Conservation (phyloP, 2,797 vertebrate species). For the Neosilurus hyrtlii region DNA sequence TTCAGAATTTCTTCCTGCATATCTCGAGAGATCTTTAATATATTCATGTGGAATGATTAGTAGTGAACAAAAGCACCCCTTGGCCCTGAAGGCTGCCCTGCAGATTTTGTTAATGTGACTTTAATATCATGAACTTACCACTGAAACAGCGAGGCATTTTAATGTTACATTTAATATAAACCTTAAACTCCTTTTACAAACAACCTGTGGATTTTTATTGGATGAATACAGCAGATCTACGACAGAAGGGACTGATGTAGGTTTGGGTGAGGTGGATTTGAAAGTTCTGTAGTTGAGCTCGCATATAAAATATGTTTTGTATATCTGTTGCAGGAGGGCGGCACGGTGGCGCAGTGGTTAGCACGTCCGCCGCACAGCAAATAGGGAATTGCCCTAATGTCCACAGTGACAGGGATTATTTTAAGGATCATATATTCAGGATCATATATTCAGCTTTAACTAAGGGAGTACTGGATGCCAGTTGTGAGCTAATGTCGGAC, state of each 20-base stretch:
- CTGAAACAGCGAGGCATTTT: conserved; percentile 36
- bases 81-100: conserved; percentile 58
- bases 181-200: background rate
- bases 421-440: conserved; percentile 4
- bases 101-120: conserved; percentile 67
- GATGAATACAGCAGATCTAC: too few species aligned
- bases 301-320: too few species aligned
- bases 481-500: conserved; percentile 59
- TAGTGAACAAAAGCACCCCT: conserved; percentile 65
- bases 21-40: conserved; percentile 69
- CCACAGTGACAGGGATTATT: conserved; percentile 54
- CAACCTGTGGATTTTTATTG: too few species aligned
- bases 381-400: conserved; percentile 36
- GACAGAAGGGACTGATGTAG: too few species aligned
- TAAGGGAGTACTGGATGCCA: conserved; percentile 63
- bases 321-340: too few species aligned
- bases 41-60: conserved; percentile 69
- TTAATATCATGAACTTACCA: conserved; percentile 57
- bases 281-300: too few species aligned
- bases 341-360: too few species aligned
- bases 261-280: too few species aligned
- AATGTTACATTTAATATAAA: conserved; percentile 34
- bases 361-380: too few species aligned
- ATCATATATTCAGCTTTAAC: conserved; percentile 66
- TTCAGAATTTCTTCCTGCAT: conserved; percentile 72